Evolutionary conservation across 2,888 invertebrate genomes (phyloP), one percentile per base, ranked within the genome.

Genomic region (Orthosia gracilis): DNA sequence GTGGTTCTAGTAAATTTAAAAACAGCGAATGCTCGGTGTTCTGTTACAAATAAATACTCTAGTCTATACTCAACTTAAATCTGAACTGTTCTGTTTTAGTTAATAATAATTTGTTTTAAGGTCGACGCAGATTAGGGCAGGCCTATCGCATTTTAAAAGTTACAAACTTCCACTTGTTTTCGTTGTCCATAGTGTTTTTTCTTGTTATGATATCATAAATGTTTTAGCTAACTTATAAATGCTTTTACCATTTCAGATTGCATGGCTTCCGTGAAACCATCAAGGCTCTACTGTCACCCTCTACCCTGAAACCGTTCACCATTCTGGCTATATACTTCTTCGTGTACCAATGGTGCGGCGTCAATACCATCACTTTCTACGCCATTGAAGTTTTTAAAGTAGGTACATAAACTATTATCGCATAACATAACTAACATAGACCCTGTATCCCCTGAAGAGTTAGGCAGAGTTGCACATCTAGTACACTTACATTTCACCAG

Each of bases 271-370:
- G 93, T 17, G 97, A 97, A 85, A 97, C 97, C 17, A 73, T 97
- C 4, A 92, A 94, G 58, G 97, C 97, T 0, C 80, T 98, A 1
- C n/a, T 97, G 15, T 94, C 97, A 0, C 97, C 97, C 0, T 97
- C 97, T 12, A 96, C 97, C 0, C 87, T 97, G 63, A 97, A 97
- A 83, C 98, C 98, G 0, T 97, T 97, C 85, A 91, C 95, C 0
- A 97, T 98, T 63, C 92, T 97, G 2, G 96, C 97, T 3, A 82
- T 97, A 0, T 97, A 97, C 89, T 98, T 98, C 92, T 95, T 97
- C 88, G 97, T 98, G 67, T 98, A 97, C 89, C 98, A 98, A 88
- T 97, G 97, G 96, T 97, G 97, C 68, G 98, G 98, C 0, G 97
- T 97, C 17, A 98, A 98, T 83, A 97, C 97, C 1, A 95, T 98